Evolutionary conservation across 1,140 invertebrate species (phyloP).

Genomic region (Charaxes varanes): DNA sequence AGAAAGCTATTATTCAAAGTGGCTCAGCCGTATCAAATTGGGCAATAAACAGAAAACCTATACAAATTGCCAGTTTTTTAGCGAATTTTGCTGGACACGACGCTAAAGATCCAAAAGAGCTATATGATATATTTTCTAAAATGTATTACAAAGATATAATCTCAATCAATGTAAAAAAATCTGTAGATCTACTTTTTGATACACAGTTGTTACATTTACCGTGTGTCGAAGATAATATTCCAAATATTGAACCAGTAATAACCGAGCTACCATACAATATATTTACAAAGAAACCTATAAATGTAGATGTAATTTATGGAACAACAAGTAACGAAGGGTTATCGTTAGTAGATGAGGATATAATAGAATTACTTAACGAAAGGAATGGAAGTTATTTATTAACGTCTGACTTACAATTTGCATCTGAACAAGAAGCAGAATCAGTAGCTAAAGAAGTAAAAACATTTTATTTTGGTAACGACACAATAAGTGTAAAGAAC

Average conservation of each 20-base stretch:
- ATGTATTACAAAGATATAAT: slow-evolving; percentile 35
- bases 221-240: slow-evolving; percentile 47
- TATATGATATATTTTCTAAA: slow-evolving; percentile 50
- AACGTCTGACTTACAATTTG: slow-evolving; percentile 52
- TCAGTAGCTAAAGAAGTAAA: slow-evolving; percentile 26
- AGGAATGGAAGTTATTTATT: slow-evolving; percentile 47
- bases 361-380: slow-evolving; percentile 30
- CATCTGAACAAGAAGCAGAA: slow-evolving; percentile 29
- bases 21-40: slow-evolving; percentile 80
- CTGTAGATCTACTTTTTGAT: slow-evolving; percentile 45
- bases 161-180: slow-evolving; percentile 31
- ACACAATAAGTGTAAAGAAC: slow-evolving; percentile 34
- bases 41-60: slow-evolving; percentile 65
- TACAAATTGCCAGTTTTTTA: slow-evolving; percentile 47
- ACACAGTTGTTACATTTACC: slow-evolving; percentile 49
- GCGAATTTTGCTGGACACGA: slow-evolving; percentile 41
- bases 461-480: slow-evolving; percentile 51
- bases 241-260: slow-evolving; percentile 38
- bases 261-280: slow-evolving; percentile 51
- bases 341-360: slow-evolving; percentile 40
- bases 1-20: slow-evolving; percentile 76
- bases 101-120: slow-evolving; percentile 42
- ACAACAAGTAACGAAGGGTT: slow-evolving; percentile 50
- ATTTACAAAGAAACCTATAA: slow-evolving; percentile 33
- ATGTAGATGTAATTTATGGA: slow-evolving; percentile 49